These are phyloP conservation scores for Meloidogyne chitwoodi DNA, from an alignment of 1,140 invertebrate species.

Conservation along the genomic window DNA sequence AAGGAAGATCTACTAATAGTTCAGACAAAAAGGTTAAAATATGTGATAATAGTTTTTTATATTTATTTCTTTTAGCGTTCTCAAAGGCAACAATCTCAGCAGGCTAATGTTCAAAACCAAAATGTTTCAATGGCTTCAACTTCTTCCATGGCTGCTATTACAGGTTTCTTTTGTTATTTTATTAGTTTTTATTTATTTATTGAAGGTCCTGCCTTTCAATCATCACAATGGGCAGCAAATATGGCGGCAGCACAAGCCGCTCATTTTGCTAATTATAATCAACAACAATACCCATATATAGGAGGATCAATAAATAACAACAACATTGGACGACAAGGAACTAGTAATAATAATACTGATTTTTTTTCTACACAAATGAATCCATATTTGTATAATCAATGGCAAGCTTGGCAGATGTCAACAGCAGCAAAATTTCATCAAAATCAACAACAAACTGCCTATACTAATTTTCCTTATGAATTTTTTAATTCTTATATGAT, in stretches of 20 bases:
- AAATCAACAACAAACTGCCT: neutral
- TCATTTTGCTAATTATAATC: constrained; percentile 16
- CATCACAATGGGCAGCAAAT: constrained; percentile 4
- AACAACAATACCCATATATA: constrained; percentile 13
- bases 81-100: neutral
- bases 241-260: constrained; percentile 10
- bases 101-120: neutral
- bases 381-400: constrained; percentile 19
- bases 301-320: neutral
- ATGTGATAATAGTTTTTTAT: neutral
- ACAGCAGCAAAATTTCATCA: neutral
- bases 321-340: neutral
- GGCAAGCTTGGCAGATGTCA: constrained; percentile 15
- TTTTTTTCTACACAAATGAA: constrained; percentile 3
- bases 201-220: neutral
- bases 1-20: neutral
- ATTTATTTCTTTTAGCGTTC: neutral
- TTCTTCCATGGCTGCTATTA: neutral
- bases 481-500: neutral
- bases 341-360: neutral
- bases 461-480: neutral
- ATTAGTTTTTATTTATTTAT: neutral
- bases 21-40: neutral
- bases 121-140: neutral
- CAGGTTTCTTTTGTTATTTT: neutral